Conservation (phyloP, 2,113 vertebrate genomes). For the Recurvirostra avosetta region DNA sequence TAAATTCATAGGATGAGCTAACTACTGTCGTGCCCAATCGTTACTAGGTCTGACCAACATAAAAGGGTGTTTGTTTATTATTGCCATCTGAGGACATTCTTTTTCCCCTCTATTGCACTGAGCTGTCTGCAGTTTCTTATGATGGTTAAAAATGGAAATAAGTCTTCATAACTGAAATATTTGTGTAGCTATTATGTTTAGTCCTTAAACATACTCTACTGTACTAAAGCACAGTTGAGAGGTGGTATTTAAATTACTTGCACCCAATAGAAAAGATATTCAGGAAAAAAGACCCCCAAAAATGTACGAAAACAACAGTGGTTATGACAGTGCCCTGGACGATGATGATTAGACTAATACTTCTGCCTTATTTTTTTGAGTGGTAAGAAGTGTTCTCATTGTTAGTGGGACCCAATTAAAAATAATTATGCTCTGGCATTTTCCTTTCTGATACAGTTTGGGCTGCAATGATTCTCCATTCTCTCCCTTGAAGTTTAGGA, state of each 20-base stretch:
- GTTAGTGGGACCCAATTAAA: constrained; percentile 59
- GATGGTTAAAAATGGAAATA: constrained; percentile 23
- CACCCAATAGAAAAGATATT: neutral
- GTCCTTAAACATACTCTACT: neutral
- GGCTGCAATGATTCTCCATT: neutral
- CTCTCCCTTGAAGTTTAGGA: neutral
- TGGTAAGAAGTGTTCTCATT: constrained; percentile 22
- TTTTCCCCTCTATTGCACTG: constrained; percentile 30
- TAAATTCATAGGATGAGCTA: constrained; percentile 22
- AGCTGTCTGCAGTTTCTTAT: neutral
- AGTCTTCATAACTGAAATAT: neutral
- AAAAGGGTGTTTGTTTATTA: constrained; percentile 51
- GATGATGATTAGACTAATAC: neutral
- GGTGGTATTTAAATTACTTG: neutral
- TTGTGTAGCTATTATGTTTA: neutral
- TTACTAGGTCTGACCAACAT: constrained; percentile 22
- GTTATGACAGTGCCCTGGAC: neutral
- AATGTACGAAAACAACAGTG: neutral
- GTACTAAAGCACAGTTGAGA: neutral
- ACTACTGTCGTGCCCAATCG: neutral
- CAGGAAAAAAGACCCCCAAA: neutral
- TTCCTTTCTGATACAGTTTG: neutral
- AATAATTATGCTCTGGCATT: constrained; percentile 43
- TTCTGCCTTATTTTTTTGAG: constrained; percentile 10
- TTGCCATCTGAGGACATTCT: constrained; percentile 37